These are phyloP conservation scores for Unio pictorum DNA, from an alignment of 2,888 invertebrate genomes.

Conservation along the genomic window DNA sequence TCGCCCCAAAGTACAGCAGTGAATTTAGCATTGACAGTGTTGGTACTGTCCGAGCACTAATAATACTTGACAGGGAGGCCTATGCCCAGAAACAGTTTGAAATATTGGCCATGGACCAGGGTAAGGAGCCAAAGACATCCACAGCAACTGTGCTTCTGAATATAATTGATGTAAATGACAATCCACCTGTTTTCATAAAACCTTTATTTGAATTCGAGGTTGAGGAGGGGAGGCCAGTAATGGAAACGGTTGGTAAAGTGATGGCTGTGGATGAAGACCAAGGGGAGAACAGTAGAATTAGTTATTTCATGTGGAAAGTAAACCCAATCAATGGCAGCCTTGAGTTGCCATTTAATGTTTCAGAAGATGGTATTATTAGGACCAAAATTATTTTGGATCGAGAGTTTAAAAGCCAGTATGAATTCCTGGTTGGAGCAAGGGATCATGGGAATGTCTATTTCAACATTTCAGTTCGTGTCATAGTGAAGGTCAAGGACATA, in stretches of 20 bases:
- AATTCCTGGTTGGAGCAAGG: slow-evolving; percentile 86
- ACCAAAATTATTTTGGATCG: slow-evolving; percentile 88
- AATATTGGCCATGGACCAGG: slow-evolving; percentile 44
- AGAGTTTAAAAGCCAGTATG: slow-evolving; percentile 88
- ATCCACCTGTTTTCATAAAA: slow-evolving; percentile 33
- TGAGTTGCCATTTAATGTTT: slow-evolving; percentile 65
- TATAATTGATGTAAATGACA: slow-evolving; percentile 44
- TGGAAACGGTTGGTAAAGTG: slow-evolving; percentile 89
- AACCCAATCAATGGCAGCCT: slow-evolving; percentile 78
- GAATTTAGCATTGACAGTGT: slow-evolving; percentile 77
- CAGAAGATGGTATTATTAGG: slow-evolving; percentile 81
- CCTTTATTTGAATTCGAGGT: slow-evolving; percentile 85
- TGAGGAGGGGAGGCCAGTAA: slow-evolving; percentile 88
- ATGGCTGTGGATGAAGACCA: slow-evolving; percentile 93
- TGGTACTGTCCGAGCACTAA: slow-evolving; percentile 45
- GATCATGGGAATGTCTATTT: slow-evolving; percentile 79
- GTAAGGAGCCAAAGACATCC: slow-evolving; percentile 30
- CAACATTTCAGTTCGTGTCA: slow-evolving; percentile 89
- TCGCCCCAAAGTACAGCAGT: slow-evolving; percentile 24
- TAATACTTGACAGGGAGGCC: slow-evolving; percentile 38
- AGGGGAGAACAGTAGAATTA: slow-evolving; percentile 90
- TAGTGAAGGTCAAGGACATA: slow-evolving; percentile 94
- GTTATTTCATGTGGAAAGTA: slow-evolving; percentile 59
- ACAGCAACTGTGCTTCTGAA: slow-evolving; percentile 38
- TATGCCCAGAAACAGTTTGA: slow-evolving; percentile 29